Conservation (phyloP, 1,140 invertebrate species). For the Helicoverpa zea region DNA sequence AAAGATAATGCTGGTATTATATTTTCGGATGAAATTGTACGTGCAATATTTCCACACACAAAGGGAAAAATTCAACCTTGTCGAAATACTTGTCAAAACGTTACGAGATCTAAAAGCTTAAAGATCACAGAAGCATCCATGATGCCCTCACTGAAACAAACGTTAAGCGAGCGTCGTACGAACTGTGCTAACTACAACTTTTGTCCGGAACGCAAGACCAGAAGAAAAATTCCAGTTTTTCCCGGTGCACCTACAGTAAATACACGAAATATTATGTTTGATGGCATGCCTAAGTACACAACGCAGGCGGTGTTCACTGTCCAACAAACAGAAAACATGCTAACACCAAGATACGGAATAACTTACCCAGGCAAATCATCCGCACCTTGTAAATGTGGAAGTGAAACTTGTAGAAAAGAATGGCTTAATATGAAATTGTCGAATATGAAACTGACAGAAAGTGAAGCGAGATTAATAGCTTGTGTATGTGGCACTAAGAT, state of each 20-base stretch:
- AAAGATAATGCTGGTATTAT: constrained; percentile 26
- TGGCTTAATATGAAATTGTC: background rate
- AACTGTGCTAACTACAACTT: background rate
- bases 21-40: constrained; percentile 22
- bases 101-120: constrained; percentile 1
- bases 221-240: background rate
- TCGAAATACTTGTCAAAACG: background rate
- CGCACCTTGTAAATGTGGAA: constrained; percentile 4
- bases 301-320: background rate
- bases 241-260: no score
- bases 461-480: constrained; percentile 7
- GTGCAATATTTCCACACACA: background rate
- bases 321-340: background rate
- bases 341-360: background rate
- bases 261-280: background rate
- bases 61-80: background rate
- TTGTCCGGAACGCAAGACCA: background rate
- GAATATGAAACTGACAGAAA: background rate
- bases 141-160: background rate
- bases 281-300: constrained; percentile 17
- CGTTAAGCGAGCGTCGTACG: background rate
- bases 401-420: background rate
- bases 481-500: constrained; percentile 2
- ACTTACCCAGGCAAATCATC: background rate
- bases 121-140: background rate